These are phyloP conservation scores for Channa maculata DNA, from an alignment of 2,113 vertebrate genomes.

Conservation along the genomic window DNA sequence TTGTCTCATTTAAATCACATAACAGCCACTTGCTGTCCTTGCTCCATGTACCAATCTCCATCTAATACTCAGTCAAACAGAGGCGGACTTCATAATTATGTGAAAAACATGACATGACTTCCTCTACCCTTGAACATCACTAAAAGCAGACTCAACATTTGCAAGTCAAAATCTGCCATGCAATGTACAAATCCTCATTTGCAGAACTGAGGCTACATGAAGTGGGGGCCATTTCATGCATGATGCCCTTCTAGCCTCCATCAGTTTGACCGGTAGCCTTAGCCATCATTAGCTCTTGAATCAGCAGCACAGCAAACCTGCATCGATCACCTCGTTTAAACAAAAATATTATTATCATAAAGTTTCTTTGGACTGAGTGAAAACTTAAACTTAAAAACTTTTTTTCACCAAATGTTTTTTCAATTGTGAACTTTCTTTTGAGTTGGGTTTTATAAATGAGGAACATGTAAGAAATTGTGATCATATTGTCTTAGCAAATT, in stretches of 20 bases:
- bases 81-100: slow-evolving; percentile 5
- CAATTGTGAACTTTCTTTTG: too few relatives aligned
- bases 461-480: not conserved
- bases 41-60: not conserved
- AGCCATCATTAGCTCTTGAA: not conserved
- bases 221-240: not conserved
- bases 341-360: not conserved
- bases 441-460: not conserved
- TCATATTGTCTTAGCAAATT: not conserved
- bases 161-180: slow-evolving; percentile 26
- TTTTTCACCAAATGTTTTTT: too few relatives aligned
- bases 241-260: slow-evolving; percentile 4
- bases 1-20: too few relatives aligned
- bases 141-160: slow-evolving; percentile 47
- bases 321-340: not conserved
- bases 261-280: not conserved
- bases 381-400: too few relatives aligned
- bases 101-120: slow-evolving; percentile 12
- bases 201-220: slow-evolving; percentile 7
- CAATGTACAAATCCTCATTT: not conserved
- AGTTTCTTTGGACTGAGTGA: too few relatives aligned
- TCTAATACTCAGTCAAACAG: not conserved
- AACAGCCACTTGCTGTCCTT: slow-evolving; percentile 10
- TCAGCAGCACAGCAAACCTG: not conserved
- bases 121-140: slow-evolving; percentile 37